Evolutionary conservation across 2,113 vertebrate genomes (phyloP).

Genomic region (Sander vitreus): DNA sequence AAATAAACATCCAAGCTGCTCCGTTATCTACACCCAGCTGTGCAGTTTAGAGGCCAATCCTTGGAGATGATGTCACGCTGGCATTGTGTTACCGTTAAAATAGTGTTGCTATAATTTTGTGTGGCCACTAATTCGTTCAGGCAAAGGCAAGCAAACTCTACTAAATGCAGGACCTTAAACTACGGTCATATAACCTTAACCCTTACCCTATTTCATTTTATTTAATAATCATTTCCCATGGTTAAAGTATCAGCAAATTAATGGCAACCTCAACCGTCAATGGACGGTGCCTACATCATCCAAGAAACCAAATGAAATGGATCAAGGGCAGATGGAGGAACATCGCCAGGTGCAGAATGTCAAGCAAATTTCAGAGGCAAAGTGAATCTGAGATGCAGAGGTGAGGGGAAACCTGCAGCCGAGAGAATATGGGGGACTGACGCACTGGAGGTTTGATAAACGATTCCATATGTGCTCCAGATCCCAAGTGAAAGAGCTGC

Average conservation of each 20-base stretch:
- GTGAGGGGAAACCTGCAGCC: slow-evolving; percentile 66
- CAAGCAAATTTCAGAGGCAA: slow-evolving; percentile 40
- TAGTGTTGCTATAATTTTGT: slow-evolving; percentile 31
- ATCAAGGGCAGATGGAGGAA: slow-evolving; percentile 19
- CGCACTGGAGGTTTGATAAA: slow-evolving; percentile 73
- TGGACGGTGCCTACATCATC: no score
- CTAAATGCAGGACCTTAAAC: slow-evolving; percentile 25
- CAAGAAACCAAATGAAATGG: neutral
- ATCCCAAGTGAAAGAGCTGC: slow-evolving; percentile 83
- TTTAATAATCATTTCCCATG: neutral
- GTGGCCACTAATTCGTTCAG: slow-evolving; percentile 48
- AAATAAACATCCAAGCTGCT: slow-evolving; percentile 75
- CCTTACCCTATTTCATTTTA: no score
- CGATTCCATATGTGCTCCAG: slow-evolving; percentile 81
- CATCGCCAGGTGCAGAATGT: slow-evolving; percentile 53
- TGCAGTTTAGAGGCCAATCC: slow-evolving; percentile 61
- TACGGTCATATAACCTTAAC: slow-evolving; percentile 2
- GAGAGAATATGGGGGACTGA: slow-evolving; percentile 45
- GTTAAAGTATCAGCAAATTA: neutral
- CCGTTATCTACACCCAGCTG: slow-evolving; percentile 75
- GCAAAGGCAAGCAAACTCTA: slow-evolving; percentile 7
- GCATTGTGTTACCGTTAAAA: slow-evolving; percentile 60
- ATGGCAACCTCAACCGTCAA: slow-evolving; percentile 1
- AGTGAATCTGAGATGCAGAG: slow-evolving; percentile 59
- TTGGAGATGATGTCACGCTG: slow-evolving; percentile 75